A percentile compares a stretch with the other conserved stretches of the same genome.
These are phyloP conservation scores for Apotomis turbidana DNA, from an alignment of 2,888 invertebrate genomes.

Conservation along the genomic window DNA sequence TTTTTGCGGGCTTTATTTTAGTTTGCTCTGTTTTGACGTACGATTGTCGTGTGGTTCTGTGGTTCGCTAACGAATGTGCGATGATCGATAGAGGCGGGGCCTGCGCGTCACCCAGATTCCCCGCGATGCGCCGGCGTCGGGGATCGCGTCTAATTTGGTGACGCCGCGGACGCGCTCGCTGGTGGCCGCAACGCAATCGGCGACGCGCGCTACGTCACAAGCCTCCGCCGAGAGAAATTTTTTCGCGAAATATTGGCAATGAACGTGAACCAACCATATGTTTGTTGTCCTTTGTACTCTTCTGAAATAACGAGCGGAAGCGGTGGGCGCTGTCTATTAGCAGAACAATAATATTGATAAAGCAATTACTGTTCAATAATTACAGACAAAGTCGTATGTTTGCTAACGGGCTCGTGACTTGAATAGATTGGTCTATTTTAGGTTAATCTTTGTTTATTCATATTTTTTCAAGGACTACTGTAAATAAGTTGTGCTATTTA, in stretches of 20 bases:
- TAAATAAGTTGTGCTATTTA: neutral
- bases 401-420: neutral
- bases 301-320: constrained; percentile 45
- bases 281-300: constrained; percentile 39
- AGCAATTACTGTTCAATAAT: constrained; percentile 5
- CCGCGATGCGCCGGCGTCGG: constrained; percentile 54
- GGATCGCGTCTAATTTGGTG: constrained; percentile 80
- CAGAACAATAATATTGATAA: constrained; percentile 34
- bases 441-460: neutral
- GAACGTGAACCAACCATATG: constrained; percentile 47
- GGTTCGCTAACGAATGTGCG: constrained; percentile 60
- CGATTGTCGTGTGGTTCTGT: constrained; percentile 56
- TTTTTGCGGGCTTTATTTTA: constrained; percentile 59
- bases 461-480: neutral
- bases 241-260: constrained; percentile 54
- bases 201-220: constrained; percentile 50
- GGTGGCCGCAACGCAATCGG: constrained; percentile 56
- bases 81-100: constrained; percentile 67
- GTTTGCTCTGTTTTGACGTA: constrained; percentile 60
- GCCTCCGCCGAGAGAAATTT: constrained; percentile 50
- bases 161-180: constrained; percentile 61
- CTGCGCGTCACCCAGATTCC: constrained; percentile 69
- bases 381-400: neutral
- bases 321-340: constrained; percentile 45
- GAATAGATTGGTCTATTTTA: neutral